phyloP scores from a whole-genome alignment of 1,140 invertebrate genomes.

The Chionoecetes opilio region DNA sequence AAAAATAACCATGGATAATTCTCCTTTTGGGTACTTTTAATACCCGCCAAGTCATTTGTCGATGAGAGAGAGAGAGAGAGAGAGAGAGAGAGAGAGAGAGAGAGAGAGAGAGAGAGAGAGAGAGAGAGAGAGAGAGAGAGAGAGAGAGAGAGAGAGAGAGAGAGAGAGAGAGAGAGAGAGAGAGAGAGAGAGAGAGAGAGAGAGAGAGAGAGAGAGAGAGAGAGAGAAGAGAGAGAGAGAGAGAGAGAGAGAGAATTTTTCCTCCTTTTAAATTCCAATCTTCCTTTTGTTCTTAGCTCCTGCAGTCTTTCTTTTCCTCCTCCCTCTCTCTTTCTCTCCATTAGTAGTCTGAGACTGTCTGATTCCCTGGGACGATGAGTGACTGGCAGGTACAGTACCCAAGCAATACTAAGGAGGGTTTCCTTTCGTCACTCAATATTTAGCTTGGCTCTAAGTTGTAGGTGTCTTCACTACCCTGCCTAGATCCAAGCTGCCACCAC shows the following conservation, averaged over 20 bases:
- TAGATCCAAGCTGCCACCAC: too few relatives aligned
- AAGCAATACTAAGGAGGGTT: too few relatives aligned
- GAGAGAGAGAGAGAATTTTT: neutral
- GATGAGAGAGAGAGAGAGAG: neutral
- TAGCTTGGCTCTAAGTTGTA: too few relatives aligned
- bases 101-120: neutral
- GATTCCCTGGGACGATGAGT: too few relatives aligned
- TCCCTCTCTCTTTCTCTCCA: neutral
- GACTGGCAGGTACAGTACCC: too few relatives aligned
- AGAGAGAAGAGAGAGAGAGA: neutral
- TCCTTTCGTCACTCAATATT: too few relatives aligned
- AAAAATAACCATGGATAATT: too few relatives aligned
- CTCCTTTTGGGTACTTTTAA: too few relatives aligned
- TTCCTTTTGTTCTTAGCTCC: too few relatives aligned
- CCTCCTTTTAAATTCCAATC: too few relatives aligned
- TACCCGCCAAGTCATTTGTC: neutral
- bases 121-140: neutral
- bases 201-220: neutral
- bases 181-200: neutral
- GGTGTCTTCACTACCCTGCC: too few relatives aligned
- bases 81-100: neutral
- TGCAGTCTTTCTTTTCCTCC: neutral
- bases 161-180: neutral
- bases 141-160: neutral
- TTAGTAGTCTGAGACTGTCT: too few relatives aligned